Base-by-base conservation (phyloP, 2,888 invertebrate genomes). In the Hyles lineata region DNA sequence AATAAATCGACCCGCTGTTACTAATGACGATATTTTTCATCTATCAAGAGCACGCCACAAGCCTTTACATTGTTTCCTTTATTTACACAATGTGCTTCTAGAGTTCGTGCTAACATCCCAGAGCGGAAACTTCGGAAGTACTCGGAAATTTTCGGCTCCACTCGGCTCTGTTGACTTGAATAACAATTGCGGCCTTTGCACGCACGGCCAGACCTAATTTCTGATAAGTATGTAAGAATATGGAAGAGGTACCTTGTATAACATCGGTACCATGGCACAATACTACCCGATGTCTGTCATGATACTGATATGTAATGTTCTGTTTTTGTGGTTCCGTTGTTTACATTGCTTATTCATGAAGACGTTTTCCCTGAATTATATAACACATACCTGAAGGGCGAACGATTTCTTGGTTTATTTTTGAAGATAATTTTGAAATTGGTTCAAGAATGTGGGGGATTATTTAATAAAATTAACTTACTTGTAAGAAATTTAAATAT, bases 101-200 rank as follows among this genome's bases (percentile, higher is more conserved):
- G 32, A 52, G 17, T 72, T 72, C 72, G 67, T 72, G 67, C 58
- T 67, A 52, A 55, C 67, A 72, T 59, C 58, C 21, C 23, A n/a
- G n/a, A 67, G 74, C 78, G 75, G 73, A 72, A 76, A 71, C 72
- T 72, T 78, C 79, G 78, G 72, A n/a, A 73, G 50, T 73, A 58
- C 74, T 79, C 78, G 76, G 75, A 67, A 76, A 81, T 81, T 78
- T 81, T 82, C 78, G 78, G 75, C 43, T 75, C 73, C 71, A 72
- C 73, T 79, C 80, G 79, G 76, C 17, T 73, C 70, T 76, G 76
- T 77, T 74, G 82, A 77, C 82, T 81, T 79, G 84, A 85, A 85
- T 85, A 84, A 79, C 78, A 84, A 85, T 85, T 74, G 76, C 70
- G 76, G 73, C 71, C 71, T 80, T 77, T 83, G 78, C 80, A 83